A percentile compares a stretch with the other conserved stretches of the same genome.
phyloP scores from a whole-genome alignment of 2,113 vertebrate species.

The Danionella cerebrum region DNA sequence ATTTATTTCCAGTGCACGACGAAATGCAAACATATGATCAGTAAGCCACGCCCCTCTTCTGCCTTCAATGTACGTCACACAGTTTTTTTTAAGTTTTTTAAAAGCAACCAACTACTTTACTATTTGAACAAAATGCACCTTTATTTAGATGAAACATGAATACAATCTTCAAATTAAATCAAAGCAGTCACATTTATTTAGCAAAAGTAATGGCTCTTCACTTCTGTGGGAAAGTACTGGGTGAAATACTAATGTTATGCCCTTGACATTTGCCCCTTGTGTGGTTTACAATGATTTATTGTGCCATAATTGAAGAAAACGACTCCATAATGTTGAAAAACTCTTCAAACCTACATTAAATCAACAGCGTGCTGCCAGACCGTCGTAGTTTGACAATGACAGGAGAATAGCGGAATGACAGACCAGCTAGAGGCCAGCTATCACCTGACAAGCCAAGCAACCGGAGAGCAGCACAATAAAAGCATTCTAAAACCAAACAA shows the following conservation, averaged over 20 bases:
- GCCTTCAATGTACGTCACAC: neutral
- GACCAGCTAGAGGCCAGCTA: slow-evolving; percentile 12
- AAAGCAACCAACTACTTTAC: too few species aligned
- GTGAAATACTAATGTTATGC: neutral
- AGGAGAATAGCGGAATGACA: neutral
- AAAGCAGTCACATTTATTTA: neutral
- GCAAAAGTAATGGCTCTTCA: neutral
- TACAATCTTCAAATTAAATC: too few species aligned
- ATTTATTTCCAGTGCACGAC: too few species aligned
- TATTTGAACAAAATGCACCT: too few species aligned
- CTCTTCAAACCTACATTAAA: too few species aligned
- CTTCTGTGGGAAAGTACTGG: neutral
- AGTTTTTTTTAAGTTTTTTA: too few species aligned
- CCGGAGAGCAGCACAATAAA: neutral
- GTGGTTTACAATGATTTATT: too few species aligned
- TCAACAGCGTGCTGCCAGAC: neutral
- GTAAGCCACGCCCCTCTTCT: neutral
- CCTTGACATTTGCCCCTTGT: slow-evolving; percentile 10
- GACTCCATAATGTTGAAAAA: too few species aligned
- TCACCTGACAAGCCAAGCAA: neutral
- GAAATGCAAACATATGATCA: too few species aligned
- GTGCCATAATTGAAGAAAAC: too few species aligned
- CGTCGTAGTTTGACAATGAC: neutral
- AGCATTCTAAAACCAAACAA: too few species aligned
- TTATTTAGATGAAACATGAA: too few species aligned